phyloP scores from a whole-genome alignment of 1,140 invertebrate species.

The Lysiphlebus fabarum region DNA sequence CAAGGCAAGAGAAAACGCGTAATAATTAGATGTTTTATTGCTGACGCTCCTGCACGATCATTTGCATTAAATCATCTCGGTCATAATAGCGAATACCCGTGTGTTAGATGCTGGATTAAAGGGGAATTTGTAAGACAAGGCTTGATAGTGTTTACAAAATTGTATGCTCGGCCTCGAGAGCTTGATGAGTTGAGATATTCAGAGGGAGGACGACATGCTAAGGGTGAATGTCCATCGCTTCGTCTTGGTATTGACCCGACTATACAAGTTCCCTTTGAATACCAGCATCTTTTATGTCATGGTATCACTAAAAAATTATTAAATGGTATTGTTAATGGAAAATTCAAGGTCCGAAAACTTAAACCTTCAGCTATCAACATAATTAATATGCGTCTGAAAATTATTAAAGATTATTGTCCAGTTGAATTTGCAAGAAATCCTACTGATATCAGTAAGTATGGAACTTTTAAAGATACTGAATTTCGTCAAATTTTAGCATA shows the following conservation, averaged over 20 bases:
- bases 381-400: neutral
- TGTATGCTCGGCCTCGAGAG: neutral
- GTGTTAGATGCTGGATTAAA: constrained; percentile 3
- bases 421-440: neutral
- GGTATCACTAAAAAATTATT: neutral
- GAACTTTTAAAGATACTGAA: constrained; percentile 26
- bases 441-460: neutral
- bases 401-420: neutral
- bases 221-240: neutral
- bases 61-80: neutral
- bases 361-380: neutral
- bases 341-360: neutral
- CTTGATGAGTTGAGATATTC: neutral
- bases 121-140: neutral
- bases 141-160: neutral
- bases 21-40: constrained; percentile 8
- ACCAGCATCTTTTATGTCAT: neutral
- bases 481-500: constrained; percentile 26
- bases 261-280: neutral
- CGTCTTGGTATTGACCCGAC: neutral
- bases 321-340: neutral
- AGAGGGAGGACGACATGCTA: constrained; percentile 5
- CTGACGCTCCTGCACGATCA: constrained; percentile 13
- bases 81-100: neutral
- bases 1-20: neutral